A percentile compares a stretch with the other conserved stretches of the same genome.
phyloP scores from a whole-genome alignment of 35 echinoderm and acorn worm genomes.

The Apostichopus californicus region DNA sequence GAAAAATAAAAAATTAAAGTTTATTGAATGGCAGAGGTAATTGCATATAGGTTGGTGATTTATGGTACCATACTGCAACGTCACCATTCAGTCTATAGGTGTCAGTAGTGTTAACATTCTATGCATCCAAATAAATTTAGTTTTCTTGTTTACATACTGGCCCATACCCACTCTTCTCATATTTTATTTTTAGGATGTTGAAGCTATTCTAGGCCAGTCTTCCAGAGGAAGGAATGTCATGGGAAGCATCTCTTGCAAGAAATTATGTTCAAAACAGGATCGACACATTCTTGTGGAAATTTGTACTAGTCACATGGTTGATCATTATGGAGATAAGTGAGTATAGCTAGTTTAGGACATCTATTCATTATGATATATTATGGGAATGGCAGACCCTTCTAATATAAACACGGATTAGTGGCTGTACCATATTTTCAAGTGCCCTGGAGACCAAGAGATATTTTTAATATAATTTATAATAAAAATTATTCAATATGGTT shows the following conservation, averaged over 20 bases:
- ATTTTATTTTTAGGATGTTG: not conserved
- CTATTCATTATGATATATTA: not conserved
- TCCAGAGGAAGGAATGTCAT: slow-evolving; percentile 25
- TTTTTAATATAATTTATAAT: not conserved
- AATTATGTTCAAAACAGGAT: slow-evolving; percentile 11
- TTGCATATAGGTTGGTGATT: not conserved
- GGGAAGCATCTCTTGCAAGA: not conserved
- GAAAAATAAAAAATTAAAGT: not conserved
- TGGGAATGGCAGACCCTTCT: not conserved
- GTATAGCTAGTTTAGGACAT: not conserved
- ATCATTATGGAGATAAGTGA: slow-evolving; percentile 19
- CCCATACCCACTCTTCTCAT: not conserved
- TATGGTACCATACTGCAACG: too few species aligned
- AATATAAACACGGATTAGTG: not conserved
- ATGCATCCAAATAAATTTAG: not conserved
- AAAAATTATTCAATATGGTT: not conserved
- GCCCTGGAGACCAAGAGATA: too few species aligned
- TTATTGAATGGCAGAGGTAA: not conserved
- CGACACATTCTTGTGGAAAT: slow-evolving; percentile 31
- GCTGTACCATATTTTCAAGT: not conserved
- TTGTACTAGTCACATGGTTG: not conserved
- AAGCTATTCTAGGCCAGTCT: slow-evolving; percentile 1
- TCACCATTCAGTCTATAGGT: too few species aligned
- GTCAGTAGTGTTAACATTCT: not conserved
- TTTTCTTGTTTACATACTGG: not conserved